These are phyloP conservation scores for Nesogale talazaci DNA, from an alignment of 2,113 vertebrate species.

Conservation along the genomic window DNA sequence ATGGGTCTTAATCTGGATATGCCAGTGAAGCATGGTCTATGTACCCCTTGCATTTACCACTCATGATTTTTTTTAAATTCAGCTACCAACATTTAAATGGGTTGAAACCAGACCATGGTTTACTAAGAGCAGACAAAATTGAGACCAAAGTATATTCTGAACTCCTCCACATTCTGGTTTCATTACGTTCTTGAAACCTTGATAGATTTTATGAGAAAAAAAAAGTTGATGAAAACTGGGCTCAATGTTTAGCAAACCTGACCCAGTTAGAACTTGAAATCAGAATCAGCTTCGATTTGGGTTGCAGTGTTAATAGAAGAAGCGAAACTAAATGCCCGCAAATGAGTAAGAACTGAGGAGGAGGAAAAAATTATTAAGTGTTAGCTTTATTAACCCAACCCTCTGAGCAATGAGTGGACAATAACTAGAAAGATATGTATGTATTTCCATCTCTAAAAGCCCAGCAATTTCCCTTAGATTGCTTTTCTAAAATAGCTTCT, in stretches of 20 bases:
- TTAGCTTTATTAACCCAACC: conserved; percentile 60
- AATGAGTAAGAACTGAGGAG: conserved; percentile 29
- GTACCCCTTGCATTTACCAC: background rate
- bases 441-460: conserved; percentile 68
- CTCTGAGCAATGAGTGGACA: conserved; percentile 54
- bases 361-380: conserved; percentile 65
- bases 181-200: conserved; percentile 79
- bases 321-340: conserved; percentile 59
- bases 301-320: conserved; percentile 40
- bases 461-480: conserved; percentile 54
- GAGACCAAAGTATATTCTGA: conserved; percentile 76
- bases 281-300: conserved; percentile 44
- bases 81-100: conserved; percentile 59
- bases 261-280: conserved; percentile 74
- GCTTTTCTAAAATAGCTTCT: conserved; percentile 72
- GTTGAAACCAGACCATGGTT: conserved; percentile 81
- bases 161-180: conserved; percentile 81
- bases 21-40: background rate
- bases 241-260: conserved; percentile 69
- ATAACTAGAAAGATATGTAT: background rate
- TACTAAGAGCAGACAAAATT: conserved; percentile 73
- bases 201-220: conserved; percentile 70
- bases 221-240: conserved; percentile 63
- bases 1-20: background rate
- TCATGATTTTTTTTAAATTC: conserved; percentile 42